A percentile compares a stretch with the other conserved stretches of the same genome.
These are phyloP conservation scores for Cecropterus lyciades DNA, from an alignment of 1,140 invertebrate species.

Conservation along the genomic window DNA sequence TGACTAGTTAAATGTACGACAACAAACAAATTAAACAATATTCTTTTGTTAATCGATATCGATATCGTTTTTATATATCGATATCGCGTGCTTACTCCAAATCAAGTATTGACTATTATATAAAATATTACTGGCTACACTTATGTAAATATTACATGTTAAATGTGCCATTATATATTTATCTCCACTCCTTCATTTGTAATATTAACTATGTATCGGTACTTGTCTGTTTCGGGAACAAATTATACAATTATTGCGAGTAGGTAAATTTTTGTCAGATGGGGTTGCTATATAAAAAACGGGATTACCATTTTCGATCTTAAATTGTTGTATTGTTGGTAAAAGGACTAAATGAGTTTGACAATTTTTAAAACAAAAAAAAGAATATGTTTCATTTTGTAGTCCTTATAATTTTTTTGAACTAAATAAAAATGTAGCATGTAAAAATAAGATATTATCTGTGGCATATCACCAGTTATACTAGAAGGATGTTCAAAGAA, in stretches of 20 bases:
- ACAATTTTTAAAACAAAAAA: not conserved
- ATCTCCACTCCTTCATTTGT: slow-evolving; percentile 1
- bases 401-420: slow-evolving; percentile 25
- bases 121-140: slow-evolving; percentile 19
- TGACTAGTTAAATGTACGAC: too few relatives aligned
- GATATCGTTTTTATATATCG: too few relatives aligned
- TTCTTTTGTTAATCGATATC: too few relatives aligned
- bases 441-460: slow-evolving; percentile 57
- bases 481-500: slow-evolving; percentile 23
- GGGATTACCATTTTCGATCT: slow-evolving; percentile 26
- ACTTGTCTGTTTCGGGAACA: slow-evolving; percentile 74
- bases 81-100: slow-evolving; percentile 26
- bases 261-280: slow-evolving; percentile 20
- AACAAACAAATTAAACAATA: too few relatives aligned
- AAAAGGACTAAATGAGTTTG: slow-evolving; percentile 2
- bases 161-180: slow-evolving; percentile 44
- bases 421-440: slow-evolving; percentile 55
- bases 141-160: slow-evolving; percentile 28
- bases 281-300: slow-evolving; percentile 36
- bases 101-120: slow-evolving; percentile 10
- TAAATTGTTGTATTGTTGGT: slow-evolving; percentile 23
- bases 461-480: slow-evolving; percentile 73
- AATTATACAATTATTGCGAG: slow-evolving; percentile 49
- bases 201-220: slow-evolving; percentile 22
- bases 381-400: not conserved